phyloP scores from a whole-genome alignment of 2,797 vertebrate genomes.

The Sparidentex hasta region DNA sequence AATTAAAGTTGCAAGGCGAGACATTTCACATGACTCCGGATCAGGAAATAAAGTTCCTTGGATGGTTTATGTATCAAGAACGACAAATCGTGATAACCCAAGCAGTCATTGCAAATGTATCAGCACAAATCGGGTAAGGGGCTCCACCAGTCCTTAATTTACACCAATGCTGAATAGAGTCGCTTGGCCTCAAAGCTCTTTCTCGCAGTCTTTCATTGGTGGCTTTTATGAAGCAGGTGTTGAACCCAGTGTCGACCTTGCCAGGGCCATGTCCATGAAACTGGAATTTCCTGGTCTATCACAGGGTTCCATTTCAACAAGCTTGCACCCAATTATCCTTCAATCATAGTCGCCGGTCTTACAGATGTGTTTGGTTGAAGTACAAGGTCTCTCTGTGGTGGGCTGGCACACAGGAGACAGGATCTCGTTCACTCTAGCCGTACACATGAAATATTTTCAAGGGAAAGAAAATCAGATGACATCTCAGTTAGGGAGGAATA shows the following conservation, averaged over 20 bases:
- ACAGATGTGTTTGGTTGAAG: slow-evolving; percentile 74
- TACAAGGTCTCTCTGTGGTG: slow-evolving; percentile 65
- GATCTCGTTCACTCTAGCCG: slow-evolving; percentile 34
- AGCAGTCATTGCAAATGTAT: slow-evolving; percentile 36
- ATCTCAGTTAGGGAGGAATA: slow-evolving; percentile 52
- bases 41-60: slow-evolving; percentile 52
- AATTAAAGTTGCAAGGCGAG: slow-evolving; percentile 72
- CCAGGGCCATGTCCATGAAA: slow-evolving; percentile 75
- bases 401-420: slow-evolving; percentile 47
- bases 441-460: slow-evolving; percentile 53
- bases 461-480: slow-evolving; percentile 30
- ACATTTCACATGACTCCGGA: slow-evolving; percentile 54
- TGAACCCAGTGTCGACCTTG: slow-evolving; percentile 68
- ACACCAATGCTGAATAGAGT: slow-evolving; percentile 14
- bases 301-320: slow-evolving; percentile 78
- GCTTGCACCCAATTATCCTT: slow-evolving; percentile 81
- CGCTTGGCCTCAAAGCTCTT: slow-evolving; percentile 20
- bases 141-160: slow-evolving; percentile 16
- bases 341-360: slow-evolving; percentile 71
- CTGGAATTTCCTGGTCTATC: slow-evolving; percentile 78
- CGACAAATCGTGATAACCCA: slow-evolving; percentile 35
- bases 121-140: background rate
- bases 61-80: slow-evolving; percentile 29
- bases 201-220: slow-evolving; percentile 33
- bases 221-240: slow-evolving; percentile 69